Conservation (phyloP, 2,888 invertebrate species). For the Megamerina dolium region DNA sequence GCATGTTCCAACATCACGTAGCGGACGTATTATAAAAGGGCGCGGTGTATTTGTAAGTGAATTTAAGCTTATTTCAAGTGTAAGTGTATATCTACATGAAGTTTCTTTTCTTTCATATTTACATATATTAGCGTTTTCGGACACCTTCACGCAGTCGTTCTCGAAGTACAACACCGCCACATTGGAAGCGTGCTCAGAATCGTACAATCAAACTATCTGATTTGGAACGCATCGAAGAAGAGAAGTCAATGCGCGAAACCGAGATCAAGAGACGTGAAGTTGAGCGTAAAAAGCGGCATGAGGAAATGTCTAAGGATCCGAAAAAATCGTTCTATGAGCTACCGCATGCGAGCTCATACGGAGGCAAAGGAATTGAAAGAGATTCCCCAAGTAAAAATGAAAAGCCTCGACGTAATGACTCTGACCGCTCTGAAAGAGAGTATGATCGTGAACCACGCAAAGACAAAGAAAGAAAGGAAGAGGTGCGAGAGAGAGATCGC, state of each 20-base stretch:
- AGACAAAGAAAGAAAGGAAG: conserved; percentile 8
- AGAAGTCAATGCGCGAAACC: conserved; percentile 57
- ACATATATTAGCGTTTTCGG: conserved; percentile 66
- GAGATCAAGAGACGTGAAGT: conserved; percentile 53
- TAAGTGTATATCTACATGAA: background rate
- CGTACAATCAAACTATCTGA: conserved; percentile 78
- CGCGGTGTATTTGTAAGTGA: conserved; percentile 83
- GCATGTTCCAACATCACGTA: conserved; percentile 52
- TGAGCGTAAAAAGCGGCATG: conserved; percentile 54
- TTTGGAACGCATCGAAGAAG: conserved; percentile 68
- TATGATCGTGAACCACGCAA: conserved; percentile 18
- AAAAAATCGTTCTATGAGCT: conserved; percentile 49
- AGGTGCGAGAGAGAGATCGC: conserved; percentile 22
- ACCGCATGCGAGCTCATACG: conserved; percentile 49
- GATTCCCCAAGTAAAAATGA: conserved; percentile 39
- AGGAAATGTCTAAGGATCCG: conserved; percentile 50
- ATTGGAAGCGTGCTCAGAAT: conserved; percentile 86
- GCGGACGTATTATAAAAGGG: conserved; percentile 84
- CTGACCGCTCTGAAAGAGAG: conserved; percentile 19
- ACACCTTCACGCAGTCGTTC: conserved; percentile 77
- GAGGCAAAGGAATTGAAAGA: conserved; percentile 42
- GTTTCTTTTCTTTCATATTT: background rate
- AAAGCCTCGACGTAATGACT: conserved; percentile 18
- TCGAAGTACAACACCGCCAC: conserved; percentile 85
- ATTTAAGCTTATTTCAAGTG: background rate